Base-by-base conservation (phyloP, 2,113 vertebrate species). In the Syrmaticus mikado region DNA sequence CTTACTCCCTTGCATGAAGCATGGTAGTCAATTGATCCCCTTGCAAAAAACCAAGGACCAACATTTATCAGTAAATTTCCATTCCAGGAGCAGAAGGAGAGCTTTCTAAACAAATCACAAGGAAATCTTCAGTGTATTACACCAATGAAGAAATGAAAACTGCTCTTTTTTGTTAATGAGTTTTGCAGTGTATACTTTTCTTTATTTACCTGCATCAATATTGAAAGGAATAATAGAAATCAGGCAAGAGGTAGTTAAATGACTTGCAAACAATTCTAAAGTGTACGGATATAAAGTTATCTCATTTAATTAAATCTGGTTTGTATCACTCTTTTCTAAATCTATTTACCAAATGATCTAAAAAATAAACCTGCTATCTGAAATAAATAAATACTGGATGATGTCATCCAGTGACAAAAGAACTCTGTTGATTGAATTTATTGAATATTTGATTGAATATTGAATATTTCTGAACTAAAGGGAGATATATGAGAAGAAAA, bases 41-140 rank as follows among this genome's bases (percentile, higher is more conserved):
- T 60, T 82, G 75, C 1, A 6, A 74, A 95, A 93, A 58, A 24
- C 36, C 84, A 71, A 90, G 62, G 89, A 72, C 95, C 93, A 96
- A 90, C 68, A 93, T 95, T 94, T 92, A 93, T 87, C 55, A 70
- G 84, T 94, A 93, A 93, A 89, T 93, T 96, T 93, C 95, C 92
- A 91, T 48, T 87, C 64, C 79, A 74, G 55, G 82, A 62, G 2
- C 0, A 1, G 67, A 77, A 70, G 46, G 45, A 86, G 43, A 76
- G 15, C 71, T 87, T 94, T 57, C 71, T 70, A 65, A 8, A 70
- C 50, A 85, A 64, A 20, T 53, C 27, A 88, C 11, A 52, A 34
- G 50, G 55, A 25, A 62, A 62, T 72, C 43, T 58, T 79, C 48
- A 41, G 8, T 28, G 13, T 50, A 15, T 66, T 73, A 50, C 28